A percentile compares a stretch with the other conserved stretches of the same genome.
phyloP scores from a whole-genome alignment of 2,797 vertebrate genomes.

The Micropoecilia bifurca region DNA sequence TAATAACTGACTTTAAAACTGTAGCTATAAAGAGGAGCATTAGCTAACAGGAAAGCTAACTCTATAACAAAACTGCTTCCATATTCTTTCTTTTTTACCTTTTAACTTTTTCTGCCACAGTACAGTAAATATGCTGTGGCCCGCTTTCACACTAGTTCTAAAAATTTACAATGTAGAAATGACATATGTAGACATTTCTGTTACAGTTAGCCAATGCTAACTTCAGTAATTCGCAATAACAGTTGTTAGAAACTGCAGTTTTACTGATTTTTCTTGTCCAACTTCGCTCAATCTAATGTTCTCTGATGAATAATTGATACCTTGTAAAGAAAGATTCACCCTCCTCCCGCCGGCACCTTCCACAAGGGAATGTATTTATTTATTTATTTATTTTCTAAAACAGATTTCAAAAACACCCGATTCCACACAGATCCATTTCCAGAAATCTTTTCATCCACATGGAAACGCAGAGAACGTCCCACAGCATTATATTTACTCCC shows the following conservation, averaged over 20 bases:
- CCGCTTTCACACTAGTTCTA: background rate
- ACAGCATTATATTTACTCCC: background rate
- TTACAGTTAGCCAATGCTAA: background rate
- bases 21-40: background rate
- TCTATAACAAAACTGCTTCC: background rate
- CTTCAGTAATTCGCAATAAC: background rate
- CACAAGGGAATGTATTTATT: background rate
- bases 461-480: too few relatives aligned
- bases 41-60: background rate
- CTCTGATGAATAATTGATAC: background rate
- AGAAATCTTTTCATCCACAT: too few relatives aligned
- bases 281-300: background rate
- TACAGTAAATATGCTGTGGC: background rate
- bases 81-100: background rate
- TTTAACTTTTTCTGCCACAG: background rate
- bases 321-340: background rate
- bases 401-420: too few relatives aligned
- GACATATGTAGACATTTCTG: background rate
- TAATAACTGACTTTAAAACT: background rate
- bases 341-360: background rate
- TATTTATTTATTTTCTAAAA: background rate
- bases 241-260: background rate
- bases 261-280: background rate
- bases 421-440: too few relatives aligned
- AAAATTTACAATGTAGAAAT: background rate